Evolutionary conservation across 2,888 invertebrate species (phyloP), one percentile per base, ranked within the genome.

Genomic region (Eurois occulta): DNA sequence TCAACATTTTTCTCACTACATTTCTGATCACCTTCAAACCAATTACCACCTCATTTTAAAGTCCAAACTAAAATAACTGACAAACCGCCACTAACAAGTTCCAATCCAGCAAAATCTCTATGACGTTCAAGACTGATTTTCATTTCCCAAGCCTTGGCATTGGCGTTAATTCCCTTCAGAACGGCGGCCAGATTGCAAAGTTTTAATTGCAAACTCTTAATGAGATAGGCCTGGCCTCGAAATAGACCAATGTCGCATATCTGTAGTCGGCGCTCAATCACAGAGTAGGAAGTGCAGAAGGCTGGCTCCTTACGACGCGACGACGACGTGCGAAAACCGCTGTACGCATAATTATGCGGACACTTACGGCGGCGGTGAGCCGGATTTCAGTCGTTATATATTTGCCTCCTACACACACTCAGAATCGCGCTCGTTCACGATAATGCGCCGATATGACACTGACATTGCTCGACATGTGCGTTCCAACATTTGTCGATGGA

Each of bases 141-240:
- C 92, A 93, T 93, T 94, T 92, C 90, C 90, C 90, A 88, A 92
- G 88, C 91, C 91, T 91, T 91, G 90, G 88, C 91, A 91, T 91
- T 90, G 92, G 88, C 91, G 90, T 92, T 91, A 92, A 94, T 92
- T 90, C 91, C 90, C 88, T 89, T 85, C 90, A 90, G 91, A 92
- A 91, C 90, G 89, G 90, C 90, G 89, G 91, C 92, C 92, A 92
- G 93, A 94, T 92, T 92, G 87, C 90, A 84, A 95, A 95, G 93
- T 95, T 95, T 95, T 95, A 95, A 95, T 95, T 95, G 94, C 94
- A 90, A 94, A 92, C 94, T 93, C 93, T 92, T 95, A 95, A 95
- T 95, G 94, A 95, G 93, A 91, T 91, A 91, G 92, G 91, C 92
- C 90, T 90, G 90, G 89, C 88, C 90, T 91, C 90, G 90, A 91